These are phyloP conservation scores for Barnardius zonarius DNA, from an alignment of 2,113 vertebrate species.

Conservation along the genomic window DNA sequence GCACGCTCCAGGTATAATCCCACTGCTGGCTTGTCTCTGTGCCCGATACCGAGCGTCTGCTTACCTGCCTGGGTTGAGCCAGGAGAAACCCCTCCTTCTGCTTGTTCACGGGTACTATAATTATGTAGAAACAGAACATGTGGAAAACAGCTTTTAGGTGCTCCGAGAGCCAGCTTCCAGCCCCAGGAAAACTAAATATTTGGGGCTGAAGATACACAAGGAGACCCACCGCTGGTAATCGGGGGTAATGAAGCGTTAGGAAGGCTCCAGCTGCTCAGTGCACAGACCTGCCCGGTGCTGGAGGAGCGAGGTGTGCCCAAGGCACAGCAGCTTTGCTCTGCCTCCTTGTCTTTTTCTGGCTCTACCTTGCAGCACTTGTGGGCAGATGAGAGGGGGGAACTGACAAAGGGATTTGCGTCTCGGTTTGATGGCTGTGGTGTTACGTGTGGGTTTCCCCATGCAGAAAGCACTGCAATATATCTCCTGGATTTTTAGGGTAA, in stretches of 20 bases:
- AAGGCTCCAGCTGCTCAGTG: neutral
- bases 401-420: neutral
- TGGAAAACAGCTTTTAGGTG: neutral
- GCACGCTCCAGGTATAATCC: neutral
- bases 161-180: neutral
- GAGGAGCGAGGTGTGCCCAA: neutral
- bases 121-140: fast-evolving
- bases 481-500: neutral
- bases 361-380: neutral
- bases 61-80: neutral
- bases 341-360: neutral
- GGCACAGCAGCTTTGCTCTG: neutral
- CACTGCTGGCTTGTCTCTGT: fast-evolving
- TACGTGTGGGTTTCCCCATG: neutral
- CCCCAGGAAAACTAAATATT: neutral
- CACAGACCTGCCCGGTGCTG: neutral
- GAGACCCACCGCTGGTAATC: fast-evolving
- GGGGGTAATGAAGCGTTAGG: neutral
- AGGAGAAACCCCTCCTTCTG: neutral
- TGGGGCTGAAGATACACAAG: neutral
- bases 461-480: neutral
- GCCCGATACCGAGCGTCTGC: fast-evolving
- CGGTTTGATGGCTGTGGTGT: neutral
- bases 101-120: fast-evolving
- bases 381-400: neutral